Base-by-base conservation (phyloP, 2,113 vertebrate species). In the Poeciliopsis occidentalis region DNA sequence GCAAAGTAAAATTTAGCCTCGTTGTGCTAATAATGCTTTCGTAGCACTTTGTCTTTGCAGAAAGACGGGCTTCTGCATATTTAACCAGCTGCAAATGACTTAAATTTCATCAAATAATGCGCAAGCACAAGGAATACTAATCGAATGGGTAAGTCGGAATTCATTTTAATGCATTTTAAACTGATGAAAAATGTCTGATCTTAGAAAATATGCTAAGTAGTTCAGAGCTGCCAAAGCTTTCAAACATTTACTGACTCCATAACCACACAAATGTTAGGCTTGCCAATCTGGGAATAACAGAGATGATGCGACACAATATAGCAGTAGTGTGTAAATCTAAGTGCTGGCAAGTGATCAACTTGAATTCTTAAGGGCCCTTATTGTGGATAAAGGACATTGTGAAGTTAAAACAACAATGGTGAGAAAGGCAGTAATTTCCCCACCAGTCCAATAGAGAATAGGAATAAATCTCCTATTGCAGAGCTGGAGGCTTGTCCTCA, bases 51-150 rank as follows among this genome's bases (percentile, higher is more conserved):
- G 6, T 63, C 26, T 27, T 30, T 47, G 8, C 11, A 37, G 68
- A 12, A 39, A 31, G 32, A 39, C 41, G 64, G 29, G 8, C 32
- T 24, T 31, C 47, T 64, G 61, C 54, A 24, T 60, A 13, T 44
- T 69, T 37, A 69, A 73, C 65, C 78, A 41, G 65, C n/a, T 70
- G 26, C 54, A 44, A 57, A 61, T 3, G 17, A 80, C 51, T 39
- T 71, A 62, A 60, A 80, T 26, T 31, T 75, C 65, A 17, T 17
- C 22, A 34, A 64, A 26, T 68, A 68, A 19, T n/a, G 67, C 47
- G 5, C 4, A 34, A 68, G 60, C 51, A 39, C n/a, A 39, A 68
- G 60, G 69, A 61, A 66, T 71, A 26, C 15, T 60, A 71, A 61
- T 71, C n/a, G 15, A 60, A 24, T 19, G 51, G 22, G n/a, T 32